Evolutionary conservation across 2,113 vertebrate genomes (phyloP), one percentile per base, ranked within the genome.

Genomic region (Galemys pyrenaicus): DNA sequence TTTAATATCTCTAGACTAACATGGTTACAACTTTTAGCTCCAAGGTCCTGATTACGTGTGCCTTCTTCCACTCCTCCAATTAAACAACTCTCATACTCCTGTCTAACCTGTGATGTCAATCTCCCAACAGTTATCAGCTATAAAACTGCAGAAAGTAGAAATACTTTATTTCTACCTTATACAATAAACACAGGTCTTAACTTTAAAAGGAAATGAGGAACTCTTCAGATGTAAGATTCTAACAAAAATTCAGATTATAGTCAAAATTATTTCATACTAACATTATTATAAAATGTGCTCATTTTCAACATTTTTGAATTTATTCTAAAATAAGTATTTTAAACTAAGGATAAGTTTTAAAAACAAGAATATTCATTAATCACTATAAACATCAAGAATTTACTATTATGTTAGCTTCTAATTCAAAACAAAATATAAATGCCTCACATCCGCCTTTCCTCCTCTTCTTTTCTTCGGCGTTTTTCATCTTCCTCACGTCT

Each of bases 381-480:
- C 16, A 44, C n/a, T 13, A 19, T 16, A 24, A 39, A 30, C 13
- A 74, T 7, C 16, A 65, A 87, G 35, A 64, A 62, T 30, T 75
- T 64, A 60, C 28, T 58, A 22, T 3, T 60, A 37, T 37, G 0
- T 37, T 32, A 8, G 35, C 32, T 32, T 91, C 78, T 49, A 65
- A 32, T 37, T 58, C 56, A 67, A 92, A 46, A 51, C 15, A 56
- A 39, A 64, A 32, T 17, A 39, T 30, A 41, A 56, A 60, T 9
- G 67, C 98, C 99, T 99, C 95, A 99, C 99, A 99, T 97, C 1
- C 98, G 97, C 62, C 99, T 97, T 6, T 99, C 99, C 12, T 99
- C 99, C 89, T 99, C 99, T 35, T 99, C 99, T 97, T 99, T 99
- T 82, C 96, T 98, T 75, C 99, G 98, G 1, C 95, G 98, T 19